Evolutionary conservation across 1,140 invertebrate species (phyloP).

Genomic region (Bathynomus jamesi): DNA sequence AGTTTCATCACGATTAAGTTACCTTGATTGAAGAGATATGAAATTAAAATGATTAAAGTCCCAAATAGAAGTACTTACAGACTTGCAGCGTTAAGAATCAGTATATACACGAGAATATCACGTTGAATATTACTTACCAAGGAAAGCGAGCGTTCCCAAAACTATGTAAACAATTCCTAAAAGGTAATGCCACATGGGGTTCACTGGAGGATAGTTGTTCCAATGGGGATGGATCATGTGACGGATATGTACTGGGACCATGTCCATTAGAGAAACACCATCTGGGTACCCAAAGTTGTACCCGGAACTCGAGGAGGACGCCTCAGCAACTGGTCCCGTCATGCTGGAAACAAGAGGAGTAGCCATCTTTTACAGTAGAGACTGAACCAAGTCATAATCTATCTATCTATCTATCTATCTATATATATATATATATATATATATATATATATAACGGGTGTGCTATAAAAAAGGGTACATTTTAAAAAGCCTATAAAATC

Average conservation of each 20-base stretch:
- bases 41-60: not conserved
- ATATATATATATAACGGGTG: too few species aligned
- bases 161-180: constrained; percentile 45
- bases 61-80: too few species aligned
- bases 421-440: too few species aligned
- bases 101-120: not conserved
- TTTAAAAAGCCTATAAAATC: too few species aligned
- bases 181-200: constrained; percentile 44
- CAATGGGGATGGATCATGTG: constrained; percentile 40
- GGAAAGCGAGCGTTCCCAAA: constrained; percentile 41
- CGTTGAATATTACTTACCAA: constrained; percentile 6
- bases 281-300: constrained; percentile 1
- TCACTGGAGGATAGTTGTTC: constrained; percentile 40
- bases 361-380: too few species aligned
- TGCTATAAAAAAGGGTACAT: too few species aligned
- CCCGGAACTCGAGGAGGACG: too few species aligned
- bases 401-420: too few species aligned
- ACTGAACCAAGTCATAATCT: too few species aligned
- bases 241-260: constrained; percentile 39
- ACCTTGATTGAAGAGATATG: constrained; percentile 45
- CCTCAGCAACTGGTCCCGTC: too few species aligned
- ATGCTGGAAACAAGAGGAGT: too few species aligned
- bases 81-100: not conserved
- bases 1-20: constrained; percentile 82
- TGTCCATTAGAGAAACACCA: constrained; percentile 33